Conservation (phyloP, 53 echinoderm and acorn worm genomes). For the Echinarachnius parma region DNA sequence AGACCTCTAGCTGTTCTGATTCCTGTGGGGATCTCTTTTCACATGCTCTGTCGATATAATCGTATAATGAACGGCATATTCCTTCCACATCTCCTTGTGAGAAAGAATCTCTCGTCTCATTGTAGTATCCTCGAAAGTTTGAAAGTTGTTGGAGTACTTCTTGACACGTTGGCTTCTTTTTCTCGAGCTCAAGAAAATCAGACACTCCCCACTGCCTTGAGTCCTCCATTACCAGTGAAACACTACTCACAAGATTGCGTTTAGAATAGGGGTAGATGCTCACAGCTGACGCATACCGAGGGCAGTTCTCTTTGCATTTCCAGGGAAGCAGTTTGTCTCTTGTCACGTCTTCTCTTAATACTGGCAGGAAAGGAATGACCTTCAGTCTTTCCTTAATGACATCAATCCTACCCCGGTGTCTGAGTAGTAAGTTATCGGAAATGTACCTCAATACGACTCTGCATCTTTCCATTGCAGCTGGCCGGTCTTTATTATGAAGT, state of each 20-base stretch:
- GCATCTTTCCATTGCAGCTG: not conserved
- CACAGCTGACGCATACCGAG: not conserved
- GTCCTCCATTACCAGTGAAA: slow-evolving; percentile 11
- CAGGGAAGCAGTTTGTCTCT: not conserved
- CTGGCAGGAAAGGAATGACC: slow-evolving; percentile 6
- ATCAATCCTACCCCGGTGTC: not conserved
- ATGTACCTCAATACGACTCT: slow-evolving; percentile 4
- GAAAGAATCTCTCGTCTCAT: not conserved
- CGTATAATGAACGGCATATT: not conserved
- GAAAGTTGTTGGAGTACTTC: slow-evolving; percentile 38
- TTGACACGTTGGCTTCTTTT: slow-evolving; percentile 8
- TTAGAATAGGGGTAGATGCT: slow-evolving; percentile 6
- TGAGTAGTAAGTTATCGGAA: not conserved
- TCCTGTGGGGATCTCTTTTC: not conserved
- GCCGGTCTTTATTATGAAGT: not conserved
- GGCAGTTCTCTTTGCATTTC: not conserved
- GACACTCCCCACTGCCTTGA: slow-evolving; percentile 14
- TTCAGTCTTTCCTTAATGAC: not conserved
- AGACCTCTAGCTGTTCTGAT: not conserved
- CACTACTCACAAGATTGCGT: slow-evolving; percentile 29
- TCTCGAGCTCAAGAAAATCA: slow-evolving; percentile 23
- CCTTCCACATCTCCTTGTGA: not conserved
- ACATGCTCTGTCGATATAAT: not conserved
- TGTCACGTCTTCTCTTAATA: not conserved
- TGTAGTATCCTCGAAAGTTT: slow-evolving; percentile 1